A percentile compares a stretch with the other conserved stretches of the same genome.
Conservation (phyloP, 2,113 vertebrate species). For the Kryptolebias marmoratus region DNA sequence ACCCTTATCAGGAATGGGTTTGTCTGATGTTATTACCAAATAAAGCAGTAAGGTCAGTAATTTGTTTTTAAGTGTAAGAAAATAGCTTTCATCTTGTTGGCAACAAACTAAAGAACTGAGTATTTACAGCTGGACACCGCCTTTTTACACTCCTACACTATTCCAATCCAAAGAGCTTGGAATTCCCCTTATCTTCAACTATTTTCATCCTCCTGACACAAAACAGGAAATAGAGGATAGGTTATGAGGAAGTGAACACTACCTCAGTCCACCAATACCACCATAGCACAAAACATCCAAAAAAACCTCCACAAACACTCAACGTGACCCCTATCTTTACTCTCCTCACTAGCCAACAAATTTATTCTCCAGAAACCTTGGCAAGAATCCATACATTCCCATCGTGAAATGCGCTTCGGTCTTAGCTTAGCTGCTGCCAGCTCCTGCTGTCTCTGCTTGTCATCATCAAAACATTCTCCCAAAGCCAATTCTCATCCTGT, state of each 20-base stretch:
- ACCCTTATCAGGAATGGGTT: constrained; percentile 18
- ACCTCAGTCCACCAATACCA: constrained; percentile 7
- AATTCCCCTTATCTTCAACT: constrained; percentile 57
- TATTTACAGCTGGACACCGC: constrained; percentile 46
- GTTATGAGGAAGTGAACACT: constrained; percentile 52
- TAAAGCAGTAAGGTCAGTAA: constrained; percentile 19
- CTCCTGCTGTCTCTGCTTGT: constrained; percentile 9
- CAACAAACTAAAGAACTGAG: constrained; percentile 61
- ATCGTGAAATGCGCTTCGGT: constrained; percentile 45
- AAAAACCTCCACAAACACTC: constrained; percentile 13
- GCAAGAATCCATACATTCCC: constrained; percentile 49
- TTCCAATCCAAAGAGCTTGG: constrained; percentile 40
- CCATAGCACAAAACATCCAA: neutral
- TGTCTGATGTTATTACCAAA: constrained; percentile 16
- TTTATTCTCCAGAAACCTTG: constrained; percentile 48
- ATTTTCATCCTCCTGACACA: constrained; percentile 33
- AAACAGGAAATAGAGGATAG: constrained; percentile 59
- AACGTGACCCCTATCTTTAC: constrained; percentile 28
- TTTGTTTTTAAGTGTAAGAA: neutral
- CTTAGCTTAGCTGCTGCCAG: constrained; percentile 34
- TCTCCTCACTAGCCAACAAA: neutral
- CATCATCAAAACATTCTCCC: constrained; percentile 54
- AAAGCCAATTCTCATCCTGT: constrained; percentile 70
- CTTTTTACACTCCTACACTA: constrained; percentile 36
- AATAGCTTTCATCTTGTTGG: constrained; percentile 44